Evolutionary conservation across 2,113 vertebrate genomes (phyloP).

Genomic region (Pseudonaja textilis): DNA sequence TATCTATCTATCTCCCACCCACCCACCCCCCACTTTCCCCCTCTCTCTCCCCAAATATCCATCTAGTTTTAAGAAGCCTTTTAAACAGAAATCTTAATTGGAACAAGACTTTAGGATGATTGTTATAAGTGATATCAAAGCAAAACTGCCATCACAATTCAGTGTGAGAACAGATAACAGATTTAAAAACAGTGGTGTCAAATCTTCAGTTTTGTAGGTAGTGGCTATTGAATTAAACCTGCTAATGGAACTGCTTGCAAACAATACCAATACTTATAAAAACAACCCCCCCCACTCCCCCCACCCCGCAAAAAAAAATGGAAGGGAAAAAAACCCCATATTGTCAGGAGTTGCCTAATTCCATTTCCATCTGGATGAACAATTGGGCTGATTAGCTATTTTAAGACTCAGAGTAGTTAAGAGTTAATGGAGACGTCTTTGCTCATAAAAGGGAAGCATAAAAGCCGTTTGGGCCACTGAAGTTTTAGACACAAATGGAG

Average conservation of each 20-base stretch:
- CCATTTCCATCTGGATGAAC: neutral
- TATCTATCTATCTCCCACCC: no score
- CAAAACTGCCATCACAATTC: neutral
- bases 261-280: neutral
- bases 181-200: neutral
- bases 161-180: neutral
- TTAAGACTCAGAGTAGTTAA: neutral
- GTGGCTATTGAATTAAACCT: neutral
- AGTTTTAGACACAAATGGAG: neutral
- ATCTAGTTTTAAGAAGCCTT: neutral
- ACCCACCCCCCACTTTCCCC: neutral
- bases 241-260: neutral
- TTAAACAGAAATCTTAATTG: neutral
- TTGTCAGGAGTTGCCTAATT: neutral
- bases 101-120: neutral
- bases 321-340: neutral
- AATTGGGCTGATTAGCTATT: neutral
- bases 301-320: neutral
- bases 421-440: neutral
- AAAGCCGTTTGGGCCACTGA: neutral
- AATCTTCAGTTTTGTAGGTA: neutral
- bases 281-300: neutral
- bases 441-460: constrained; percentile 1
- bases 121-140: neutral
- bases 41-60: neutral